A percentile compares a stretch with the other conserved stretches of the same genome.
phyloP scores from a whole-genome alignment of 2,113 vertebrate genomes.

The Barnardius zonarius region DNA sequence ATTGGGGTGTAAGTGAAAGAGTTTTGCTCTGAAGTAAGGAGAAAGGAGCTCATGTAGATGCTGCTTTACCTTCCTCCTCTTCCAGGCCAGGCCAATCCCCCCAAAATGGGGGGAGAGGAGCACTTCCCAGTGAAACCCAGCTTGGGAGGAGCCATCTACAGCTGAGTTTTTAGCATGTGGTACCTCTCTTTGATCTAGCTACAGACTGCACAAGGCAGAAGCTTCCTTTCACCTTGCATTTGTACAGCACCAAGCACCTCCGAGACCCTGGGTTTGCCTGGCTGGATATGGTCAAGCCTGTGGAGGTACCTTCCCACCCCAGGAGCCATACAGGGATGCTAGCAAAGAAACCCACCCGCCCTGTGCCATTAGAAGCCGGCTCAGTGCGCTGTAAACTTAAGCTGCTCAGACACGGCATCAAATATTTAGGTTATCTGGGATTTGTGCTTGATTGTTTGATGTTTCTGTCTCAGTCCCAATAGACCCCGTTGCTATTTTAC shows the following conservation, averaged over 20 bases:
- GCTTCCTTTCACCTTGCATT: neutral
- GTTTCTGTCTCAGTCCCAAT: slow-evolving; percentile 21
- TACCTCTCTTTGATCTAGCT: neutral
- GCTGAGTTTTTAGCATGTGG: neutral
- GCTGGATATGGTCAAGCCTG: neutral
- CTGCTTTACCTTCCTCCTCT: neutral
- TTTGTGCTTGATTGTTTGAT: slow-evolving; percentile 50
- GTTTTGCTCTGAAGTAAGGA: neutral
- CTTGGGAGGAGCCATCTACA: neutral
- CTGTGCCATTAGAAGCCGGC: neutral
- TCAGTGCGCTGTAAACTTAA: slow-evolving; percentile 24
- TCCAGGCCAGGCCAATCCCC: neutral
- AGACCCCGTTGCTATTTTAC: slow-evolving; percentile 24
- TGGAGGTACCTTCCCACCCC: neutral
- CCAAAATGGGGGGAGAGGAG: neutral
- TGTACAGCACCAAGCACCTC: neutral
- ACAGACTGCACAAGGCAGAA: rapidly evolving
- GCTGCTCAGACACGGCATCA: slow-evolving; percentile 53
- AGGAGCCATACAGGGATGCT: neutral
- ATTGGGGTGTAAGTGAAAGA: slow-evolving; percentile 17
- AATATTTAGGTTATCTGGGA: slow-evolving; percentile 66
- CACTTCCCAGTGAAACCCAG: neutral
- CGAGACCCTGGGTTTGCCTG: neutral
- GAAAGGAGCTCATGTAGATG: neutral
- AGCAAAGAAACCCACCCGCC: neutral